phyloP scores from a whole-genome alignment of 2,888 invertebrate species.

The Sepiola atlantica region DNA sequence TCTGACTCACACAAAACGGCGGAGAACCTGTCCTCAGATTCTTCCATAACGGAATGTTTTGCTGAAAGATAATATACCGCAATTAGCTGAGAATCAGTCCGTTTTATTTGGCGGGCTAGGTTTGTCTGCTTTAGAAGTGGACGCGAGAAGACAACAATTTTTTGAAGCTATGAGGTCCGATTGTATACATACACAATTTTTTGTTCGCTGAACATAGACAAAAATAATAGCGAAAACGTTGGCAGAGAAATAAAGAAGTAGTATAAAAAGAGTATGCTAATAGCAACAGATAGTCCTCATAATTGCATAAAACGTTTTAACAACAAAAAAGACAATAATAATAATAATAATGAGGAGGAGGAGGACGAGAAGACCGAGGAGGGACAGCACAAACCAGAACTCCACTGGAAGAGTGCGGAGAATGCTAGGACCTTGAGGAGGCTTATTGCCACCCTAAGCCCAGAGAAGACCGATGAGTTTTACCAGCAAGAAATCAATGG shows the following conservation, averaged over 20 bases:
- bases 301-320: too few relatives aligned
- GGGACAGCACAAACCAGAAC: too few relatives aligned
- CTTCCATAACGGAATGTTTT: slow-evolving; percentile 14
- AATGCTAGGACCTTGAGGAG: too few relatives aligned
- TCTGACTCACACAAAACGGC: neutral
- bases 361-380: too few relatives aligned
- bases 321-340: too few relatives aligned
- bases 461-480: too few relatives aligned
- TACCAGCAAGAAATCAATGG: too few relatives aligned
- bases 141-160: neutral
- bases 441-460: too few relatives aligned
- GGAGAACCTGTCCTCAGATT: neutral
- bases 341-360: too few relatives aligned
- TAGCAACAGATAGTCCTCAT: too few relatives aligned
- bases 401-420: too few relatives aligned
- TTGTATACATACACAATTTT: neutral
- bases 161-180: neutral
- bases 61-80: neutral
- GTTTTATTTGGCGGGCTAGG: neutral
- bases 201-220: neutral
- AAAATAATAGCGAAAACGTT: neutral
- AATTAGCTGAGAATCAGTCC: neutral
- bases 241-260: neutral
- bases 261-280: neutral
- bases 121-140: neutral